Percentiles rank a stretch among this genome's conserved stretches.
Evolutionary conservation across 2,113 vertebrate species (phyloP).

Genomic region (Thermophis baileyi): DNA sequence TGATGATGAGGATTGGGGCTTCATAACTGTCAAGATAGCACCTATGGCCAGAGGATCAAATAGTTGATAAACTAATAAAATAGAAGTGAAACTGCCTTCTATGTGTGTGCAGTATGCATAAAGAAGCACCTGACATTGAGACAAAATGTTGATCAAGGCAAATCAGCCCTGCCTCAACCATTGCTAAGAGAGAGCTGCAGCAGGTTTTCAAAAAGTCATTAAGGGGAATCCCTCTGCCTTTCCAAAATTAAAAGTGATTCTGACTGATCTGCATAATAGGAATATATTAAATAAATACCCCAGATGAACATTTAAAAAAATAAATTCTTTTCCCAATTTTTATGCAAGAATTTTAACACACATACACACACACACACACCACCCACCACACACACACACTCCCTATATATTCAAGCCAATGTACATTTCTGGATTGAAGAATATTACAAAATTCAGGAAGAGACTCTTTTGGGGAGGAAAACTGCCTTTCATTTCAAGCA

Average conservation of each 20-base stretch:
- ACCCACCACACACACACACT: too few relatives aligned
- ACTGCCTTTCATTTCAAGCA: not conserved
- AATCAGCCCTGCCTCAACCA: not conserved
- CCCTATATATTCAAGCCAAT: not conserved
- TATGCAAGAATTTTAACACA: not conserved
- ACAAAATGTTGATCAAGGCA: not conserved
- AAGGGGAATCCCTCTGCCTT: not conserved
- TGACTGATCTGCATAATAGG: not conserved
- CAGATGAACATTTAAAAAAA: not conserved
- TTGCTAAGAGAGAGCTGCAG: not conserved
- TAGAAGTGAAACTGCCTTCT: not conserved
- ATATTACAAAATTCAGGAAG: not conserved
- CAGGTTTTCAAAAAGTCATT: not conserved
- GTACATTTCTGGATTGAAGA: not conserved
- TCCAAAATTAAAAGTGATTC: not conserved
- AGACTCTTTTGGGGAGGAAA: not conserved
- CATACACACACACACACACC: too few relatives aligned
- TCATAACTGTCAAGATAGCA: not conserved
- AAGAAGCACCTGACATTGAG: not conserved
- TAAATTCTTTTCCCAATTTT: not conserved
- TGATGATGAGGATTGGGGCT: not conserved
- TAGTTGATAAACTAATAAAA: too few relatives aligned
- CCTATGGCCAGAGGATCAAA: not conserved
- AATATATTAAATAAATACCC: not conserved
- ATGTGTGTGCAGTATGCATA: not conserved